These are phyloP conservation scores for Chrysotoxum bicinctum DNA, from an alignment of 2,888 invertebrate species.

Conservation along the genomic window DNA sequence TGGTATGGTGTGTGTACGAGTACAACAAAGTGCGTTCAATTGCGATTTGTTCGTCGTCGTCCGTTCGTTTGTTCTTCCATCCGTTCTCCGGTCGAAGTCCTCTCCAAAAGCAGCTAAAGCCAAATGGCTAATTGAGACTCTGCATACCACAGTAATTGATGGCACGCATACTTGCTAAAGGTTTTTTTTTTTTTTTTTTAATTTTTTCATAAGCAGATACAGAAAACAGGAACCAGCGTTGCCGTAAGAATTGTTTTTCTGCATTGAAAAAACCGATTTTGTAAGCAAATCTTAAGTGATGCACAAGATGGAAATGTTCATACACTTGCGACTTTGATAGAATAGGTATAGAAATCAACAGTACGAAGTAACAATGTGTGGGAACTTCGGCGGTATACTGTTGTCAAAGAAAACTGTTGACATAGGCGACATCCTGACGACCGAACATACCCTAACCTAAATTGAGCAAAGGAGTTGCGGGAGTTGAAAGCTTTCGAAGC, in stretches of 20 bases:
- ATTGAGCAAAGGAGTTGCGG: too few relatives aligned
- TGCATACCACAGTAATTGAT: conserved; percentile 72
- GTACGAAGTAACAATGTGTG: too few relatives aligned
- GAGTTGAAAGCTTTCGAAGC: too few relatives aligned
- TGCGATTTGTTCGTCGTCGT: conserved; percentile 32
- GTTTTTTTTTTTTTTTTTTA: neutral
- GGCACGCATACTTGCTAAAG: conserved; percentile 65
- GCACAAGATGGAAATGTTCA: too few relatives aligned
- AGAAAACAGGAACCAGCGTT: neutral
- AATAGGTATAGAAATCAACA: too few relatives aligned
- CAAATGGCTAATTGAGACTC: conserved; percentile 71
- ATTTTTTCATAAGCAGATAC: neutral
- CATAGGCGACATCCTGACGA: too few relatives aligned
- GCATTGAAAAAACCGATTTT: too few relatives aligned
- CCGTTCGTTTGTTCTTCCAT: conserved; percentile 29
- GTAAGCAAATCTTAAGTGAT: too few relatives aligned
- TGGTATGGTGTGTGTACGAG: neutral
- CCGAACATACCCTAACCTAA: too few relatives aligned
- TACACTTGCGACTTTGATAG: too few relatives aligned
- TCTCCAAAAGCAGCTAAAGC: conserved; percentile 54
- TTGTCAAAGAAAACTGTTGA: too few relatives aligned
- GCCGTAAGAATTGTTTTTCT: neutral
- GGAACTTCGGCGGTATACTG: too few relatives aligned
- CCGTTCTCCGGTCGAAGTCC: conserved; percentile 10
- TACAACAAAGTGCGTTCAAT: conserved; percentile 49